Base-by-base conservation (phyloP, 2,797 vertebrate species). In the Acanthurus leucopareius region DNA sequence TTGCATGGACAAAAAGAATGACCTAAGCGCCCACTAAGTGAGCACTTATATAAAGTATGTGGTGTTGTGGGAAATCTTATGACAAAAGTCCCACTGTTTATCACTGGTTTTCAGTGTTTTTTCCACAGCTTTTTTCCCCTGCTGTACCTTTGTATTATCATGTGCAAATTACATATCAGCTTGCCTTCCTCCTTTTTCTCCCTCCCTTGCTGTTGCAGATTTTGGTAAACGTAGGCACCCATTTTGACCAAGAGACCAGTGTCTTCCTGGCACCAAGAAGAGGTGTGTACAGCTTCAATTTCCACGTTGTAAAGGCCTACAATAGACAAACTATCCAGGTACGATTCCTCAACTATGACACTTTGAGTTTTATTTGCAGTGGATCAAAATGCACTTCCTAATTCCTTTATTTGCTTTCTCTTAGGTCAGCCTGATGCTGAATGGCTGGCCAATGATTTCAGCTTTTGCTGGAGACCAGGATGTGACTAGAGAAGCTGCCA, bases 401-500 rank as follows among this genome's bases (percentile, higher is more conserved):
- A 83, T 7, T 16, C 35, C 15, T 7, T 58, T 73, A 1, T 63
- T 54, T 69, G 4, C 2, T 75, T 20, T 74, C 32, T 61, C 49
- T 44, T 64, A 97, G 97, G 96, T 97, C 62, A 97, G 96, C 86
- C 85, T 97, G 86, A 96, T 97, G 96, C 85, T 97, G 82, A 97
- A 97, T 7, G 96, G 96, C n/a, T 97, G 96, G 97, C 94, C 97
- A 0, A 96, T 97, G 93, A 94, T 97, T 90, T 97, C 97, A 2
- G 96, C 97, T 32, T 97, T 97, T 7, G 96, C 96, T 5, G 97
- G 97, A 0, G 97, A 97, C 88, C 96, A 97, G 89, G 96, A 97
- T 2, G 96, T 97, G 86, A 97, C 96, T 71, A 93, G 96, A 47
- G 97, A 97, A 90, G 97, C 96, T 1, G 97, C 96, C 69, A 97